Base-by-base conservation (phyloP, 2,113 vertebrate species). In the Gyps fulvus region DNA sequence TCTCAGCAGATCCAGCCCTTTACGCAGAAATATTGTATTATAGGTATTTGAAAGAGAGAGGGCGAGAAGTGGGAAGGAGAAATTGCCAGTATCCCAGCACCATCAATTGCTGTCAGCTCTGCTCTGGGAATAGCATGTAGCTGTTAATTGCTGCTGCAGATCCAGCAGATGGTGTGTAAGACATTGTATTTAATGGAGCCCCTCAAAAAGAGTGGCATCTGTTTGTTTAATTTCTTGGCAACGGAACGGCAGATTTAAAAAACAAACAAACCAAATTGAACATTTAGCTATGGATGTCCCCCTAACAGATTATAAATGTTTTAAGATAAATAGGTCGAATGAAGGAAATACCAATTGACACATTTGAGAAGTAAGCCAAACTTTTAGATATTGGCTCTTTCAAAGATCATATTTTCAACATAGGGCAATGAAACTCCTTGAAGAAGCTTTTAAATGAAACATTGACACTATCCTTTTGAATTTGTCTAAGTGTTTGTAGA, bases 191-290 rank as follows among this genome's bases (percentile, higher is more conserved):
- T 97, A 98, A 84, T 66, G 91, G 97, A 98, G 90, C 65, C 95
- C 96, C 96, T 95, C 95, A 97, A 95, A 95, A 93, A 95, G 93
- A 92, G 95, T 96, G 97, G 98, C 98, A 98, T 98, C 98, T 98
- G 98, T 97, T 98, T 98, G 97, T 98, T 98, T 98, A 98, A 98
- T 97, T 97, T 98, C 97, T 98, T 97, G 86, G 83, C 83, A 95
- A 95, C 43, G 32, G 90, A 97, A 96, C 0, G 10, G 69, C 89
- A 93, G 93, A 95, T 97, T 97, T 97, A 95, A 97, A 98, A 97
- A 97, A 97, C 97, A 98, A 96, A 95, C 85, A 77, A 93, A 94
- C 80, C 8, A 93, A 96, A 94, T 88, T 80, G 67, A 91, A 95
- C 89, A 72, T 95, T 98, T 96, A 87, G 82, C 96, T 96, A 91